Percentiles rank a stretch among this genome's conserved stretches.
Evolutionary conservation across 35 echinoderm and acorn worm genomes (phyloP).

Genomic region (Acanthaster planci): DNA sequence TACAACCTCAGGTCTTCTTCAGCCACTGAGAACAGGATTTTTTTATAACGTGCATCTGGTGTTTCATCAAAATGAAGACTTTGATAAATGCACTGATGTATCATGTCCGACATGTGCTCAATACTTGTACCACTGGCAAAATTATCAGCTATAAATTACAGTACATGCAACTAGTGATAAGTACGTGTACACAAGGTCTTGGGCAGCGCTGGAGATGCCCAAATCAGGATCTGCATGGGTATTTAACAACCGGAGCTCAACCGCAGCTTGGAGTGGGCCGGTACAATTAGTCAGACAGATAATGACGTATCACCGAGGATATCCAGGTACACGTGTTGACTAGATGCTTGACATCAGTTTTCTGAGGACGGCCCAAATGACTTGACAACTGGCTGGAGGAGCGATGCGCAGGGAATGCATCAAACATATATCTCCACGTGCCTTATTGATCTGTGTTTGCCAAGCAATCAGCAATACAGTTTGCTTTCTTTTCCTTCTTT

Average conservation of each 20-base stretch:
- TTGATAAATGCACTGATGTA: too few relatives aligned
- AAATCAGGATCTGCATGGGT: not conserved
- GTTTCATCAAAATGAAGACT: too few relatives aligned
- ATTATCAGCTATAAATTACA: too few relatives aligned
- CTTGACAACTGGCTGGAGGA: not conserved
- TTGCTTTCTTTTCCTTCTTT: too few relatives aligned
- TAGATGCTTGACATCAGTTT: slow-evolving; percentile 3
- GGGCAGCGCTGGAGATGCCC: not conserved
- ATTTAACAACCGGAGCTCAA: not conserved
- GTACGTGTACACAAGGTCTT: too few relatives aligned
- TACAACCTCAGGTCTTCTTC: too few relatives aligned
- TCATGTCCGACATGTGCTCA: too few relatives aligned
- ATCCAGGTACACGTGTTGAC: slow-evolving; percentile 12
- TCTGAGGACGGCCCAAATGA: not conserved
- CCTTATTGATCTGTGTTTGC: slow-evolving; percentile 21
- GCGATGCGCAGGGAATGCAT: not conserved
- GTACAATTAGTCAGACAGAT: slow-evolving; percentile 8
- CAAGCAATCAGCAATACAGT: not conserved
- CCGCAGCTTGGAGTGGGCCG: not conserved
- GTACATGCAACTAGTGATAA: too few relatives aligned
- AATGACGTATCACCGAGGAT: not conserved
- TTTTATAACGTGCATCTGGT: too few relatives aligned
- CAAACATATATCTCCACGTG: not conserved
- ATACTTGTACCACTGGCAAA: too few relatives aligned
- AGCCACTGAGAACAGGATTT: too few relatives aligned